Evolutionary conservation across 2,113 vertebrate genomes (phyloP), one percentile per base, ranked within the genome.

Genomic region (Dunckerocampus dactyliophorus): DNA sequence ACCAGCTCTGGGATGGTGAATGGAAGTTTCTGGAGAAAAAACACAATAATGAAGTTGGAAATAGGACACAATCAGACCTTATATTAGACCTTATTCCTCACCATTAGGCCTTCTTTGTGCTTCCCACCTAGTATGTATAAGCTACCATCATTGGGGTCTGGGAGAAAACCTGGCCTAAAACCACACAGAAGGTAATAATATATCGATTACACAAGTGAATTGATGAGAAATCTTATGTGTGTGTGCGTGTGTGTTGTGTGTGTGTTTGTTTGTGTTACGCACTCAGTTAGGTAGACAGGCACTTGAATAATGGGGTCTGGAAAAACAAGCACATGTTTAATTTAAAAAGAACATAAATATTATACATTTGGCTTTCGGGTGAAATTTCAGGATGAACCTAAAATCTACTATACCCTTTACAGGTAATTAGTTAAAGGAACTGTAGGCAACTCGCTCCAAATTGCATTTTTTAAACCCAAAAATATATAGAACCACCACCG

Each of bases 1-100:
- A 98, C 97, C 89, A 99, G 89, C 74, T 99, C 95, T 0, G 94
- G 96, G 84, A 99, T 97, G 80, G 94, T 98, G 84, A 99, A 99
- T 0, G 97, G 96, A n/a, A 99, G 87, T 89, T 96, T 99, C 97
- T 99, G 87, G 49, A 87, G 55, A 82, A 6, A 45, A 14, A 69
- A 51, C 13, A 16, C 52, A 51, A 67, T 45, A 79, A 47, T 0
- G 1, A 4, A 6, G 9, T 77, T 20, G 62, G 5, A 6, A 63
- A 10, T 9, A 34, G 37, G 9, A 74, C 17, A 70, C 17, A 71
- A 17, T 64, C 12, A 63, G 11, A 42, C 22, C 47, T 34, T 7
- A 34, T 5, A 7, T 34, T 34, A 34, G 31, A 22, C 9, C n/a
- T 17, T 3, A 7, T 54, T 61, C 47, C 85, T 90, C 75, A 99